These are phyloP conservation scores for Clarias batrachus DNA, from an alignment of 2,113 vertebrate genomes.

Conservation along the genomic window DNA sequence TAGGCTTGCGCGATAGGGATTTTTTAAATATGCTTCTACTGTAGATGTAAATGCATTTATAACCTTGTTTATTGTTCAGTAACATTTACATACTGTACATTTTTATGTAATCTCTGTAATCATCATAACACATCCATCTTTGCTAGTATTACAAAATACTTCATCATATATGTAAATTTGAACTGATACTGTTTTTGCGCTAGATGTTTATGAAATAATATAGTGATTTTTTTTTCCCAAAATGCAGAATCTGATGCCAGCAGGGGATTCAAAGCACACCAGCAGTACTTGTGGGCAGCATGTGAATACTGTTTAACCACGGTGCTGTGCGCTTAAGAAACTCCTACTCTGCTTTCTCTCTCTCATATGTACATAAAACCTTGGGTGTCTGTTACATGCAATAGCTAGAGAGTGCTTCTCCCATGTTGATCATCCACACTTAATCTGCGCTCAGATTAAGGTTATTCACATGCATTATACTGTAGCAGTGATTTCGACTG, in stretches of 20 bases:
- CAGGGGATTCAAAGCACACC: background rate
- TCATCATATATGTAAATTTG: background rate
- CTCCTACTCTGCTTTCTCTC: background rate
- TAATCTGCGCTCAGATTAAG: constrained; percentile 58
- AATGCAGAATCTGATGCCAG: background rate
- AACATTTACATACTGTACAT: background rate
- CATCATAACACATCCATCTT: background rate
- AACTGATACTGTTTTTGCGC: background rate
- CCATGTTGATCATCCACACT: constrained; percentile 55
- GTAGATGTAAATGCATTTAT: background rate
- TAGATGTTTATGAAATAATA: background rate
- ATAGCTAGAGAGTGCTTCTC: constrained; percentile 44
- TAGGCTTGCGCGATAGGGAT: background rate
- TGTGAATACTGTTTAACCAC: background rate
- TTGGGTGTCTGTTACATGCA: constrained; percentile 45
- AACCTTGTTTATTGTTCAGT: too few relatives aligned
- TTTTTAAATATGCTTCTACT: background rate
- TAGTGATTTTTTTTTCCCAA: background rate
- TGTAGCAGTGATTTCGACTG: background rate
- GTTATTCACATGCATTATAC: constrained; percentile 31
- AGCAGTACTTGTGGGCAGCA: background rate
- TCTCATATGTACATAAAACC: background rate
- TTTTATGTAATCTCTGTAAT: too few relatives aligned
- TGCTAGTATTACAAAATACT: background rate
- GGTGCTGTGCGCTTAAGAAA: background rate